Percentiles rank a stretch among this genome's conserved stretches.
Conservation (phyloP, 2,797 vertebrate genomes). For the Molossus alvarezi region DNA sequence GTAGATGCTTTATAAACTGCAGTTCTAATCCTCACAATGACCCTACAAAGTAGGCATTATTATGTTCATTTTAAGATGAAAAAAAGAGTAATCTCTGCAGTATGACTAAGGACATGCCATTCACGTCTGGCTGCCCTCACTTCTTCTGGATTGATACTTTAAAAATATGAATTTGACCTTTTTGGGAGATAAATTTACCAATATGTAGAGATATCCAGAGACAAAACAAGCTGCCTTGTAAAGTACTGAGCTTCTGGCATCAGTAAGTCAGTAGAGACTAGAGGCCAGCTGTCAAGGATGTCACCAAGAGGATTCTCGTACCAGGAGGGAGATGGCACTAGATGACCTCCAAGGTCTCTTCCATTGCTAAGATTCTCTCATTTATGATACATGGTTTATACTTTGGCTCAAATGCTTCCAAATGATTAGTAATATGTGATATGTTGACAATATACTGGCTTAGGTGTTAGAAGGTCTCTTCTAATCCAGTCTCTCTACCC, state of each 20-base stretch:
- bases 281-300: background rate
- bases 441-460: slow-evolving; percentile 45
- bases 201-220: background rate
- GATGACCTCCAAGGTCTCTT: slow-evolving; percentile 2
- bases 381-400: slow-evolving; percentile 42
- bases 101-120: background rate
- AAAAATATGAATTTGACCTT: slow-evolving; percentile 33
- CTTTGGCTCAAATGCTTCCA: slow-evolving; percentile 3
- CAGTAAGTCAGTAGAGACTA: background rate
- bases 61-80: slow-evolving; percentile 49
- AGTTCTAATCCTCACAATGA: background rate
- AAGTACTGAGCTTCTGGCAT: background rate
- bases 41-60: background rate
- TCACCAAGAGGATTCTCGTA: background rate
- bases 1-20: background rate
- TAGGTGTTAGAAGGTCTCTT: slow-evolving; percentile 19
- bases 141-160: background rate
- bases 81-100: slow-evolving; percentile 21
- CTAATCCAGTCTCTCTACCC: background rate
- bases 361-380: slow-evolving; percentile 27
- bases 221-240: background rate
- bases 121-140: background rate
- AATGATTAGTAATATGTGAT: slow-evolving; percentile 32
- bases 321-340: background rate
- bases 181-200: background rate